Evolutionary conservation across 2,888 invertebrate species (phyloP), one percentile per base, ranked within the genome.

Genomic region (Odontocolon sp.): DNA sequence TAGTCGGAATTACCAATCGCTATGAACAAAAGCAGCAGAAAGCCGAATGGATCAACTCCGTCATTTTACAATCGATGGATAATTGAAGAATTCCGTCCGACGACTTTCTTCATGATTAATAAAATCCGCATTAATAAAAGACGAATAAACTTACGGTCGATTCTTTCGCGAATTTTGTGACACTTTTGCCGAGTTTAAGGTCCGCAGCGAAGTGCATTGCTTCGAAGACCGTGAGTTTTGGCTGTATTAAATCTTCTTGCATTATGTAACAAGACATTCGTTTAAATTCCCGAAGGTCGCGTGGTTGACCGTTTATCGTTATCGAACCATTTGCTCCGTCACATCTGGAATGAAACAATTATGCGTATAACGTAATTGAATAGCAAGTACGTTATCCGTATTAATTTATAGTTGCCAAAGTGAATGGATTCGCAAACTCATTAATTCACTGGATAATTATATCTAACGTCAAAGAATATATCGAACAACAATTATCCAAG

Each of bases 181-280:
- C 91, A 9, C 92, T 93, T 63, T 93, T 92, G 6, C 95, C 95
- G 3, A 98, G 93, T 90, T 99, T 98, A 56, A 99, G 92, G 87
- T 98, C 95, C 0, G 98, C 97, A 0, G 98, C 97, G 81, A 98
- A 94, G 83, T 93, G 92, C 96, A 99, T 97, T 4, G 96, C 93
- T 89, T 99, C 99, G 76, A 93, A 92, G 0, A 98, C 97, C 0
- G 97, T 96, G 80, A 98, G 94, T 88, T 95, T 94, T 0, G 96
- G 96, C 88, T 98, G 96, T 14, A 97, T 91, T 0, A 96, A 91
- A 87, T 97, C 97, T 80, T 97, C 94, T 91, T 99, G 99, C 98
- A 98, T 98, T 83, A 99, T 99, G 91, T 98, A 98, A 64, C 98
- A 94, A 0, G 98, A 97, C 91, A 97, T 93, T 91, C 96, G 97